phyloP scores from a whole-genome alignment of 2,888 invertebrate species.

The Clusia tigrina region DNA sequence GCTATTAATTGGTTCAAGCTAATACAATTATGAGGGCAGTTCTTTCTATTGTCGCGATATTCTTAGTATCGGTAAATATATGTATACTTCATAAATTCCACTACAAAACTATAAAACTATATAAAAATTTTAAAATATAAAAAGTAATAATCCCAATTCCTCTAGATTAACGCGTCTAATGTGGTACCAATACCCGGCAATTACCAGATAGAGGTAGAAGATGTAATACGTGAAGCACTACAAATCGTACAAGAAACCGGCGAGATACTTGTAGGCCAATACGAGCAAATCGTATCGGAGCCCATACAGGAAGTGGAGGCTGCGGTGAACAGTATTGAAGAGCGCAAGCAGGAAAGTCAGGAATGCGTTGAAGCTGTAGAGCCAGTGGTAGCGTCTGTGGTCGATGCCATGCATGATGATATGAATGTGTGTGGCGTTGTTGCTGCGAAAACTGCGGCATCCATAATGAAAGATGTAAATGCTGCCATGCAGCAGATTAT shows the following conservation, averaged over 20 bases:
- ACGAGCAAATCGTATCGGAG: slow-evolving; percentile 44
- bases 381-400: slow-evolving; percentile 31
- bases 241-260: slow-evolving; percentile 40
- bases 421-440: slow-evolving; percentile 41
- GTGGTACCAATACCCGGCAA: slow-evolving; percentile 26
- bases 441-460: slow-evolving; percentile 47
- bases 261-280: slow-evolving; percentile 41
- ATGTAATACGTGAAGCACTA: slow-evolving; percentile 37
- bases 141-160: no score
- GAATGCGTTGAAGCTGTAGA: slow-evolving; percentile 48
- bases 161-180: background rate
- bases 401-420: slow-evolving; percentile 43
- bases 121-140: no score
- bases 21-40: background rate
- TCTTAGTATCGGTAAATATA: background rate
- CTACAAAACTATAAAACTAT: background rate
- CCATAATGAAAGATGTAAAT: slow-evolving; percentile 47
- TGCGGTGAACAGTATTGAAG: slow-evolving; percentile 42
- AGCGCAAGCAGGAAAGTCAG: slow-evolving; percentile 32
- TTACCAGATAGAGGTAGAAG: slow-evolving; percentile 35
- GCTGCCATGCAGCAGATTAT: slow-evolving; percentile 47
- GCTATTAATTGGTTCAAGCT: no score
- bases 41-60: background rate
- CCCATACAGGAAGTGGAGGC: slow-evolving; percentile 46
- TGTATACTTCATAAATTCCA: background rate